Evolutionary conservation across 1,140 invertebrate species (phyloP).

Genomic region (Nasonia longicornis): DNA sequence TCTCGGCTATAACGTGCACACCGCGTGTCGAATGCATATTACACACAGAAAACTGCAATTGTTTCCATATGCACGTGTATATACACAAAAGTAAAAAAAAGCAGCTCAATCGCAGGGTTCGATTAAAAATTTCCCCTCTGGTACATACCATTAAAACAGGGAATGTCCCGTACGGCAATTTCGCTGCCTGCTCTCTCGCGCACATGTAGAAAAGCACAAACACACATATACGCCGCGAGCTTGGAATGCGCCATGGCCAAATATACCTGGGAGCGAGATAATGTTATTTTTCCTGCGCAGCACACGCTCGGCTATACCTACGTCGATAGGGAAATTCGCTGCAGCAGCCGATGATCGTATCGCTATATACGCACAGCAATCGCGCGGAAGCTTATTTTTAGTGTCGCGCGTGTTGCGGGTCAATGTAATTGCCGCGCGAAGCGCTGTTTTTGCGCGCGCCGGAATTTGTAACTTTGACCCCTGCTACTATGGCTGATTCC

Average conservation of each 20-base stretch:
- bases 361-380: not conserved
- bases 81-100: not conserved
- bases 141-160: not conserved
- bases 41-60: too few relatives aligned
- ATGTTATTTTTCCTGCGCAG: conserved; percentile 36
- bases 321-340: conserved; percentile 36
- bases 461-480: not conserved
- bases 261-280: conserved; percentile 32
- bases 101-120: not conserved
- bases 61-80: too few relatives aligned
- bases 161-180: not conserved
- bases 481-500: not conserved
- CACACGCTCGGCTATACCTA: not conserved
- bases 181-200: not conserved
- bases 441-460: not conserved
- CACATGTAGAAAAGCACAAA: not conserved
- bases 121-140: not conserved
- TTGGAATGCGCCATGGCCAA: conserved; percentile 25
- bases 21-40: too few relatives aligned
- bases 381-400: not conserved
- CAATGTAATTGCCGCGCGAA: not conserved
- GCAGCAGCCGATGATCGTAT: conserved; percentile 17
- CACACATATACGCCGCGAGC: not conserved
- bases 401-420: not conserved
- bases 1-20: not conserved